Evolutionary conservation across 2,797 vertebrate species (phyloP).

Genomic region (Uromys caudimaculatus): DNA sequence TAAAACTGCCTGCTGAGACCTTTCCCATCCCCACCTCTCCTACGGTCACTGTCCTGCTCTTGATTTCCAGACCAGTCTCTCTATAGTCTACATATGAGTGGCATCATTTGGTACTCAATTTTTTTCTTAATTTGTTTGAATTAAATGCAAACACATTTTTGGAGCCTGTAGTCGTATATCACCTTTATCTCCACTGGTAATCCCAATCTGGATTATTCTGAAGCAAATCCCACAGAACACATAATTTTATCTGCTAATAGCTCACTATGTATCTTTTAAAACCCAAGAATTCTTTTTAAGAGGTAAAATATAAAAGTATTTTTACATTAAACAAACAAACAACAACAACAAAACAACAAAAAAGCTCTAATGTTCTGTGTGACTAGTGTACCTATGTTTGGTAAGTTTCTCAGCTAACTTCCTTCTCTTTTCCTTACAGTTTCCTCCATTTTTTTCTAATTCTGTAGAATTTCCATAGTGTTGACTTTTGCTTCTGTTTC

Average conservation of each 20-base stretch:
- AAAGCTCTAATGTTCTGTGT: no score
- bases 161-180: no score
- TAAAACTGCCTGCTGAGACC: background rate
- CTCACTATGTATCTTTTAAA: background rate
- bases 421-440: background rate
- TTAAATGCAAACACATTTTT: no score
- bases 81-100: background rate
- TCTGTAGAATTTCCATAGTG: background rate
- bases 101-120: no score
- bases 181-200: no score
- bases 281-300: background rate
- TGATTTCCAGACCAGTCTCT: background rate
- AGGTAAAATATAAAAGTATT: background rate
- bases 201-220: background rate
- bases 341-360: no score
- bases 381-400: background rate
- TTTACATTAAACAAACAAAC: background rate
- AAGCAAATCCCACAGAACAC: background rate
- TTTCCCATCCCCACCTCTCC: background rate
- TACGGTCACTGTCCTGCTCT: background rate
- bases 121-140: background rate
- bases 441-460: background rate
- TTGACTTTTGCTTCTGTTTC: background rate
- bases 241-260: background rate
- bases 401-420: background rate